Percentiles rank a stretch among this genome's conserved stretches.
Evolutionary conservation across 2,113 vertebrate genomes (phyloP).

Genomic region (Chionodraco myersi): DNA sequence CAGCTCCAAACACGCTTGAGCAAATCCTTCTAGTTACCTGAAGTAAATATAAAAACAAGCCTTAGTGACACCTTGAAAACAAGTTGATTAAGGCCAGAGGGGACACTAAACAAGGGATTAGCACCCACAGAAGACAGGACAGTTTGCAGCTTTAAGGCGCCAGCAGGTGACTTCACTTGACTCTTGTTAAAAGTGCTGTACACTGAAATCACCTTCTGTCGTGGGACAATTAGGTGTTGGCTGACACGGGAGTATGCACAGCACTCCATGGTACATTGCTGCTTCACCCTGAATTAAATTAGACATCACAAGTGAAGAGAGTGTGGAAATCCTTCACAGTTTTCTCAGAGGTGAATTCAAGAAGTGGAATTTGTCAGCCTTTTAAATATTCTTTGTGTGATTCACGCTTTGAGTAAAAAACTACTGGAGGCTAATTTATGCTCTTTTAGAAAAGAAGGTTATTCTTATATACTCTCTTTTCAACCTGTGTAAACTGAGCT

Average conservation of each 20-base stretch:
- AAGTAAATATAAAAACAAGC: slow-evolving; percentile 13
- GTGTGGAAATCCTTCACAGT: background rate
- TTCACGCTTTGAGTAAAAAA: slow-evolving; percentile 5
- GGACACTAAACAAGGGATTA: slow-evolving; percentile 17
- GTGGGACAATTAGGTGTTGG: slow-evolving; percentile 5
- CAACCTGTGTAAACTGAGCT: slow-evolving; percentile 4
- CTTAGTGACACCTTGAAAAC: background rate
- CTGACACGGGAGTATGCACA: background rate
- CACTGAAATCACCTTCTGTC: slow-evolving; percentile 10
- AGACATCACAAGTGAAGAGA: slow-evolving; percentile 4
- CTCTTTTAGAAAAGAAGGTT: background rate
- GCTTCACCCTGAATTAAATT: background rate
- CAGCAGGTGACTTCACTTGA: slow-evolving; percentile 25
- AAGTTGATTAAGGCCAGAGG: slow-evolving; percentile 23
- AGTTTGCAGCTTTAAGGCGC: slow-evolving; percentile 14
- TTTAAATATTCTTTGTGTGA: background rate
- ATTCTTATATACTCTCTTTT: slow-evolving; percentile 8
- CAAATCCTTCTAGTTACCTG: background rate
- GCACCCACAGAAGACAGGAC: slow-evolving; percentile 7
- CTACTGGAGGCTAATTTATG: background rate
- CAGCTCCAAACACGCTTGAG: background rate
- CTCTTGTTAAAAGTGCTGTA: slow-evolving; percentile 8
- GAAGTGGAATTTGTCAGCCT: background rate
- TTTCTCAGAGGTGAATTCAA: slow-evolving; percentile 6
- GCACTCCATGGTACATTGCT: background rate